phyloP scores from a whole-genome alignment of 2,888 invertebrate genomes.

The Xanthia togata region DNA sequence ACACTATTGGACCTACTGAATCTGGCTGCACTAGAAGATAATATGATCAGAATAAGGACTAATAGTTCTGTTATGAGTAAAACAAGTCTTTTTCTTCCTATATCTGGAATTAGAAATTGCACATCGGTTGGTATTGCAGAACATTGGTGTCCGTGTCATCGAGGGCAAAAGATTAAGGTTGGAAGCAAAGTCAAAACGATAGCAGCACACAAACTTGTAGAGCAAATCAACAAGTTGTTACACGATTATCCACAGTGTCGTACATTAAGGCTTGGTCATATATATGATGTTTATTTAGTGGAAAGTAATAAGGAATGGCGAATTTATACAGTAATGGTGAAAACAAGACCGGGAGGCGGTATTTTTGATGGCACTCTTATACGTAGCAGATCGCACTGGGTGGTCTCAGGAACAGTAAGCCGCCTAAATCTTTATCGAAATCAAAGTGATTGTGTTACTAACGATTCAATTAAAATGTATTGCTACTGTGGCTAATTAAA shows the following conservation, averaged over 20 bases:
- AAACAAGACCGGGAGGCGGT: slow-evolving; percentile 92
- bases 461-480: slow-evolving; percentile 92
- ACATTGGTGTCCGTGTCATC: slow-evolving; percentile 96
- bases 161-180: slow-evolving; percentile 86
- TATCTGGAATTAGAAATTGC: slow-evolving; percentile 93
- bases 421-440: slow-evolving; percentile 93
- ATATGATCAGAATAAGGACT: slow-evolving; percentile 70
- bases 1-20: slow-evolving; percentile 93
- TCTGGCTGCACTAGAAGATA: slow-evolving; percentile 73
- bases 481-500: slow-evolving; percentile 90
- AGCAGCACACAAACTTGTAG: slow-evolving; percentile 91
- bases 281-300: slow-evolving; percentile 83
- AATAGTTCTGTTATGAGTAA: slow-evolving; percentile 82
- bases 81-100: slow-evolving; percentile 93
- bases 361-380: slow-evolving; percentile 94
- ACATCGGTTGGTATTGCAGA: slow-evolving; percentile 93
- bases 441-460: slow-evolving; percentile 93
- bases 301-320: slow-evolving; percentile 83
- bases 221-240: slow-evolving; percentile 91
- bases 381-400: slow-evolving; percentile 72
- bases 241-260: slow-evolving; percentile 91
- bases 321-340: slow-evolving; percentile 91
- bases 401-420: slow-evolving; percentile 93
- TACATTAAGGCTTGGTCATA: slow-evolving; percentile 86
- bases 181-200: slow-evolving; percentile 87